These are phyloP conservation scores for Carcinoscorpius rotundicauda DNA, from an alignment of 1,140 invertebrate species.

Conservation along the genomic window DNA sequence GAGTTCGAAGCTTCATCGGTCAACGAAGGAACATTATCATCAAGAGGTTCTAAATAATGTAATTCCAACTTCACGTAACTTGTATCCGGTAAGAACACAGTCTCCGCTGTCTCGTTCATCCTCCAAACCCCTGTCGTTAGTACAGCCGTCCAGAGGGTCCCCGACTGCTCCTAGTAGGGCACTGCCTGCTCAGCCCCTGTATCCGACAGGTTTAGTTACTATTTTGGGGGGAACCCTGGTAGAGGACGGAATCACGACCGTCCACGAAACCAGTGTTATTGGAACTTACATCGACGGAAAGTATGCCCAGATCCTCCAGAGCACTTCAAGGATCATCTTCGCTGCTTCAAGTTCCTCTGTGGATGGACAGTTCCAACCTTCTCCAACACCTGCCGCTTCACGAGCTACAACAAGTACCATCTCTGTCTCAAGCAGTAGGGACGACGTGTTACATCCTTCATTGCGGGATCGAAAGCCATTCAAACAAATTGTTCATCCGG, in stretches of 20 bases:
- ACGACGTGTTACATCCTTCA: too few relatives aligned
- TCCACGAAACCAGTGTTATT: constrained; percentile 78
- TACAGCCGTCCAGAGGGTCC: not conserved
- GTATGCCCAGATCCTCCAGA: constrained; percentile 60
- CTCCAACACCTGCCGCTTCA: not conserved
- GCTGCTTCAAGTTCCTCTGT: not conserved
- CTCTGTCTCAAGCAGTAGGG: not conserved
- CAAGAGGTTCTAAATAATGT: not conserved
- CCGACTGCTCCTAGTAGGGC: constrained; percentile 5
- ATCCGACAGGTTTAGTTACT: constrained; percentile 60
- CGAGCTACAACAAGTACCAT: not conserved
- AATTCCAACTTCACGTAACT: not conserved
- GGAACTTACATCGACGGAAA: constrained; percentile 76
- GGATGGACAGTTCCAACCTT: not conserved
- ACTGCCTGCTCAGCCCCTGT: constrained; percentile 25
- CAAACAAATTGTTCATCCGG: too few relatives aligned
- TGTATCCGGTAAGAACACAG: not conserved
- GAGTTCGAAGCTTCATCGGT: not conserved
- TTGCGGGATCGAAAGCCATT: too few relatives aligned
- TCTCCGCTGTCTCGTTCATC: not conserved
- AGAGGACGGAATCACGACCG: constrained; percentile 63
- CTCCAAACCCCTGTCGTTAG: not conserved
- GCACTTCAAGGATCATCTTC: constrained; percentile 42
- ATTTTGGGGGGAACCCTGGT: constrained; percentile 67
- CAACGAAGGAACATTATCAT: not conserved